These are phyloP conservation scores for Pungitius pungitius DNA, from an alignment of 2,113 vertebrate genomes.

Conservation along the genomic window DNA sequence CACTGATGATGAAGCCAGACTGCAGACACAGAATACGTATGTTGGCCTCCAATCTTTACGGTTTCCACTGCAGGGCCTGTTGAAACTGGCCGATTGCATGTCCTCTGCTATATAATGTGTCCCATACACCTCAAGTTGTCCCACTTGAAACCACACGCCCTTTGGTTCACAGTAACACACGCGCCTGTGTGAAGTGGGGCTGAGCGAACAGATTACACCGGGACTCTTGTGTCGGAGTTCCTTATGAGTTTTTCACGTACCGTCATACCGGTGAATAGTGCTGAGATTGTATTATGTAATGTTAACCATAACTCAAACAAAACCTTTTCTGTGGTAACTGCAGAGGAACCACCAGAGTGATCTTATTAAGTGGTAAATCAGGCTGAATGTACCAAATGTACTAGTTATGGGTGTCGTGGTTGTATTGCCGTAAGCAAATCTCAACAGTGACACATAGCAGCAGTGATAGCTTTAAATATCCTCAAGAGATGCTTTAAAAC, in stretches of 20 bases:
- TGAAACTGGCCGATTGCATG: neutral
- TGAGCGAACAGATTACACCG: too few species aligned
- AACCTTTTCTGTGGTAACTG: too few species aligned
- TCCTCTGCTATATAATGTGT: neutral
- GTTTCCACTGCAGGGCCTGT: neutral
- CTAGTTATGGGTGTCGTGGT: neutral
- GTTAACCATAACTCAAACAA: too few species aligned
- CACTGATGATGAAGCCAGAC: constrained; percentile 1
- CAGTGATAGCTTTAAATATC: constrained; percentile 20
- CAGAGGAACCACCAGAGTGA: too few species aligned
- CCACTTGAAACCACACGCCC: neutral
- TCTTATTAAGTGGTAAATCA: constrained; percentile 1
- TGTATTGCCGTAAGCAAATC: neutral
- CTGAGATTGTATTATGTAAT: too few species aligned
- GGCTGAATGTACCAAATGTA: neutral
- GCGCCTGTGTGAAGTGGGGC: neutral
- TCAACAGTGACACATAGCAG: neutral
- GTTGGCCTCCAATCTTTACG: neutral
- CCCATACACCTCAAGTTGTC: neutral
- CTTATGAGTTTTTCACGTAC: too few species aligned
- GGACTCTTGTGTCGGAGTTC: too few species aligned
- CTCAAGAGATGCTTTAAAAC: neutral
- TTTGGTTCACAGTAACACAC: neutral
- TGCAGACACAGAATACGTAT: neutral
- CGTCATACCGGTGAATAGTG: too few species aligned